Base-by-base conservation (phyloP, 1,140 invertebrate species). In the Drosophila bocki region DNA sequence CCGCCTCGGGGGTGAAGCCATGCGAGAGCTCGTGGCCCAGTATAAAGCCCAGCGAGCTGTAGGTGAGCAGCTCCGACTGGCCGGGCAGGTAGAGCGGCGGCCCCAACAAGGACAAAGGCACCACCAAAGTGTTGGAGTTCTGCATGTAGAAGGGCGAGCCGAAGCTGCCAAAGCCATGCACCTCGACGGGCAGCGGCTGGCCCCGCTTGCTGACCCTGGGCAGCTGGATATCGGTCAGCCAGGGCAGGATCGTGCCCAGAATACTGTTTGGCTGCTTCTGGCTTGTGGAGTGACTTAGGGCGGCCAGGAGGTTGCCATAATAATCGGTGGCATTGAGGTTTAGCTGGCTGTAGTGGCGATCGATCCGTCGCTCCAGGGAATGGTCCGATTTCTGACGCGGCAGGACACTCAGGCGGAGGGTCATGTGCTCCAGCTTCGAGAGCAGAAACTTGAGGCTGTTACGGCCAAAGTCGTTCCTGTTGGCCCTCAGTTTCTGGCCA, bases 11-110 rank as follows among this genome's bases (percentile, higher is more conserved):
- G 5, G 50, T 26, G 13, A 88, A 84, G 33, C 76, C 77, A 8
- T 87, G 84, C 6, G 68, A 68, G 7, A 87, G 51, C 56, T 87
- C 84, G 51, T 87, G 84, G 0, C 64, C 77, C 3, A 87, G 61
- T 12, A 87, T 54, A 13, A 78, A 90, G 11, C 85, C 85, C n/a
- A 87, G 44, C 0, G 50, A 47, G n/a, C 84, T 84, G 15, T 64
- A 72, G 15, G 56, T 61, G 6, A 68, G 42, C 5, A 84, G 4
- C 0, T 45, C 22, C 0, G 29, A 29, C 51, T 88, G 84, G 4
- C 50, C 9, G 0, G 44, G 22, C 0, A 48, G 8, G 37, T 69
- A 87, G 7, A 84, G 50, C 9, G 81, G 64, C 3, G 48, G 15
- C 0, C 41, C 54, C 2, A 88, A 59, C 29, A 88, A 58, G 1